These are phyloP conservation scores for Diplazon laetatorius DNA, from an alignment of 2,888 invertebrate species.

Conservation along the genomic window DNA sequence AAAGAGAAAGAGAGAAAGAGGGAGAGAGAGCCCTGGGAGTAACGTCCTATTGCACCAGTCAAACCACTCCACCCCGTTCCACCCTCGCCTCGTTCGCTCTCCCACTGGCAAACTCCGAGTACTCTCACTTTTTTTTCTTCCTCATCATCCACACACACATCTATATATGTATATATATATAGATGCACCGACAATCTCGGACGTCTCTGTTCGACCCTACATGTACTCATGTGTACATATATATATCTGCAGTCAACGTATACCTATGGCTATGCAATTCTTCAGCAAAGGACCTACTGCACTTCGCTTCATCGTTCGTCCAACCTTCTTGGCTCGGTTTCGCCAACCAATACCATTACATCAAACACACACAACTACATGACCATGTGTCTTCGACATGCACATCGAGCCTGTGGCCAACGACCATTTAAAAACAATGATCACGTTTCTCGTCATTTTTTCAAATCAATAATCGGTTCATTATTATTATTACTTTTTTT, in stretches of 20 bases:
- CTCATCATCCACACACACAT: too few species aligned
- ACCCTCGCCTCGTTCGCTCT: slow-evolving; percentile 53
- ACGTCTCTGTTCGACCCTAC: slow-evolving; percentile 12
- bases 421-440: slow-evolving; percentile 1
- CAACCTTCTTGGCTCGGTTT: slow-evolving; percentile 25
- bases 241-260: neutral
- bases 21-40: slow-evolving; percentile 66
- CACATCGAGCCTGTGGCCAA: slow-evolving; percentile 4
- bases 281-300: neutral
- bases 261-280: neutral
- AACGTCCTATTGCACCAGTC: slow-evolving; percentile 79
- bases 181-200: slow-evolving; percentile 29
- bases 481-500: too few species aligned
- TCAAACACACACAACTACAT: slow-evolving; percentile 7
- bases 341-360: slow-evolving; percentile 2
- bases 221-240: slow-evolving; percentile 3
- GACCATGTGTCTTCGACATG: too few species aligned
- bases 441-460: neutral
- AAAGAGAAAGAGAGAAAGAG: slow-evolving; percentile 44
- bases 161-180: too few species aligned
- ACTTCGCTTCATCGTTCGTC: neutral
- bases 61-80: slow-evolving; percentile 70
- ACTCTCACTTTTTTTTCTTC: slow-evolving; percentile 48
- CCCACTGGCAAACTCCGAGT: slow-evolving; percentile 8
- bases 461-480: too few species aligned